Evolutionary conservation across 2,797 vertebrate genomes (phyloP), one percentile per base, ranked within the genome.

Genomic region (Pteropus rufus): DNA sequence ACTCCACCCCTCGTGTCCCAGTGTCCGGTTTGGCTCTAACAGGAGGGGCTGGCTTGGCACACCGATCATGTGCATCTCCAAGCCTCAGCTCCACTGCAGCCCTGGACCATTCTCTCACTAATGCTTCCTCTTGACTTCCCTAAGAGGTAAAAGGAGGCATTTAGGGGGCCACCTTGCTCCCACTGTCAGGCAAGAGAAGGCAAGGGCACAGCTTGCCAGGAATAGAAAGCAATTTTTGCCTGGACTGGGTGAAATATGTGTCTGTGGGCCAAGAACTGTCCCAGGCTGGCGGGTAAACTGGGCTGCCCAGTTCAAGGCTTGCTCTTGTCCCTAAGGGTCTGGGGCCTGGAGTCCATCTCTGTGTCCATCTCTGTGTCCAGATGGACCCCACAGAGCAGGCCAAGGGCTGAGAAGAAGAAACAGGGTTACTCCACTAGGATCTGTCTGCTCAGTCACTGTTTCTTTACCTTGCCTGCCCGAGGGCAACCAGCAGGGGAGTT

Each of bases 371-470:
- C 62, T 4, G 4, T 1, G 12, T 46, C 24, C 39, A 2, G 11
- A 21, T 2, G 1, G 44, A 54, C 23, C 26, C 54, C 36, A 4
- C 0, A 1, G 5, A 31, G 62, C 69, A 72, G 70, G 60, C 24
- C 39, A 11, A 70, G 60, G 11, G 15, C 16, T 0, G 3, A 15
- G 34, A 23, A 19, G 11, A 3, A 49, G 88, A 31, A 31, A 8
- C 15, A 7, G 24, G n/a, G 19, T 5, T 0, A 5, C 34, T 39
- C 60, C 9, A 0, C 15, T 1, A 8, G 36, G 67, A 21, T 10
- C 2, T 46, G 52, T n/a, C 52, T 1, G 15, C 23, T 6, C 36
- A 1, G 6, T 9, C 14, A 8, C 54, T 15, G 34, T 1, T 54
- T 67, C 54, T 60, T 24, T 14, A 1, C 9, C 18, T 2, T 1